Evolutionary conservation across 1,140 invertebrate species (phyloP).

Genomic region (Drosophila sucinea): DNA sequence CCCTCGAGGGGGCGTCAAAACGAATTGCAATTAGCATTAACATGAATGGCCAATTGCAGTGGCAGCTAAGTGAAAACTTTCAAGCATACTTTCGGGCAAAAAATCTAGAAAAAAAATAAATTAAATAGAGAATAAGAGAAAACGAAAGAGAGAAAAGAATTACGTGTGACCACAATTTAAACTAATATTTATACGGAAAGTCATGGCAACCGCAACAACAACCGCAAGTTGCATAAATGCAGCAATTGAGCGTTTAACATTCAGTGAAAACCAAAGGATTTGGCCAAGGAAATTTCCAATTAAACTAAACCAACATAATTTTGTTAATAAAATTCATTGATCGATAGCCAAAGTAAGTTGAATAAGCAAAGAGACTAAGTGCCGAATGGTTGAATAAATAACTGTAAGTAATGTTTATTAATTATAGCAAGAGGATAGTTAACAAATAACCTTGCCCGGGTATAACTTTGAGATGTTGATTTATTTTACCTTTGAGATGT

Average conservation of each 20-base stretch:
- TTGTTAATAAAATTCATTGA: conserved; percentile 26
- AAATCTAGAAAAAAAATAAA: conserved; percentile 14
- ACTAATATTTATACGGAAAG: conserved; percentile 48
- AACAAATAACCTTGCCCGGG: background rate
- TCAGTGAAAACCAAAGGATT: background rate
- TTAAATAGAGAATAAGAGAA: conserved; percentile 32
- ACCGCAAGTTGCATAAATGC: conserved; percentile 22
- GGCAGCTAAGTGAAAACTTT: conserved; percentile 39
- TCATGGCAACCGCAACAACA: conserved; percentile 17
- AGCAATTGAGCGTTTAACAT: conserved; percentile 4
- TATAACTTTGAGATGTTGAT: background rate
- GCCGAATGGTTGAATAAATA: background rate
- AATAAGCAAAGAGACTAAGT: conserved; percentile 20
- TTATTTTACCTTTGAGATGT: too few species aligned
- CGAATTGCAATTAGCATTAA: conserved; percentile 75
- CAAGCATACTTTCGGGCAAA: conserved; percentile 18
- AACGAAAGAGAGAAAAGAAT: conserved; percentile 5
- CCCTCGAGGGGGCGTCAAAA: conserved; percentile 44
- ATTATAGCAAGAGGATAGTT: background rate
- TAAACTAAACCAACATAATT: conserved; percentile 59
- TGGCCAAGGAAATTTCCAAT: conserved; percentile 53
- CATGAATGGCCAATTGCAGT: conserved; percentile 20
- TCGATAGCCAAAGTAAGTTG: conserved; percentile 32
- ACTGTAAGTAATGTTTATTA: conserved; percentile 1
- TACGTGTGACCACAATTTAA: conserved; percentile 47